Base-by-base conservation (phyloP, 2,888 invertebrate genomes). In the Heliconius charithonia region DNA sequence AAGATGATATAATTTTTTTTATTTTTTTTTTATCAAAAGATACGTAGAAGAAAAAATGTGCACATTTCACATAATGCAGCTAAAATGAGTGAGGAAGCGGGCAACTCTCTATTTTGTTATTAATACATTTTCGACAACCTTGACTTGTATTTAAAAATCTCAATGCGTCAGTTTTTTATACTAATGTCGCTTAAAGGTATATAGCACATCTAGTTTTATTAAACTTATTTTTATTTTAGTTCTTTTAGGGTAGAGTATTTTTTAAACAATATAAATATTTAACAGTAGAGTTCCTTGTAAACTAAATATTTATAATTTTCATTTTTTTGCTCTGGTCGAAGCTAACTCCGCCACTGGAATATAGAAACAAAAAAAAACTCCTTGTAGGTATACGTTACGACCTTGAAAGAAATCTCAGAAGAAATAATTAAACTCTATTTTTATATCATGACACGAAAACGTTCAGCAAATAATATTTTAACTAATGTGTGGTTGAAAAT, bases 11-110 rank as follows among this genome's bases (percentile, higher is more conserved):
- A 19, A 37, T 29, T 37, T 4, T 29, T 9, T 66, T 29, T 29
- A 4, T 4, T 29, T 29, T 37, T 1, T 29, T 19, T 32, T 66
- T 29, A 32, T 66, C 2, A 12, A 29, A 37, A 32, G 32, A 25
- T 22, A 62, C 65, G 51, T 67, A 51, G 32, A 69, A 13, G 45
- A n/a, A 32, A 19, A 9, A 29, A 66, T 19, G 16, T 25, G 29
- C 25, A 41, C 59, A 41, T 76, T 56, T 76, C 59, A 69, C 67
- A 76, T 69, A 76, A 76, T 79, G 75, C 82, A 79, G 78, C 75
- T 76, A 74, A 83, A 82, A 59, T 79, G 81, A 79, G 83, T 83
- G 84, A 83, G 83, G 82, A 83, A 82, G 82, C 37, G 32, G 29
- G 22, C 66, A 27, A 45, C 32, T 25, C 25, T 75, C 82, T 78